Evolutionary conservation across 2,113 vertebrate genomes (phyloP), one percentile per base, ranked within the genome.

Genomic region (Lichenostomus cassidix): DNA sequence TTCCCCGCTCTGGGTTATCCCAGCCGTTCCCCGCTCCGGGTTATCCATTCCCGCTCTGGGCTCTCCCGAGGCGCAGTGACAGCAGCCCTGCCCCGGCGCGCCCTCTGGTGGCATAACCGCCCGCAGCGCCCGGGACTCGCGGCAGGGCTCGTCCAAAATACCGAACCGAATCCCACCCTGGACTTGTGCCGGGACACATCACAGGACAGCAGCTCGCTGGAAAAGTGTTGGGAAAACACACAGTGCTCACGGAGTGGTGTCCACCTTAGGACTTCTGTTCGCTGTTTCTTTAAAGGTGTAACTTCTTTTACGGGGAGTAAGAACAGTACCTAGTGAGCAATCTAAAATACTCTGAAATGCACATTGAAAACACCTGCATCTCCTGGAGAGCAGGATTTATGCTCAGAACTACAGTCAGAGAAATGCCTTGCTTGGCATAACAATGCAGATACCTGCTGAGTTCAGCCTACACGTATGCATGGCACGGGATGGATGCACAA

Each of bases 401-500:
- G 25, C 20, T 83, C 25, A 23, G 67, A 84, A 52, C 12, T 12
- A 15, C 50, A 31, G 46, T 7, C 29, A 37, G 31, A 82, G 62
- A 75, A 82, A 28, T 27, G 17, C 44, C 19, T 1, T 5, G 11
- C 50, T 75, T 19, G 46, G 75, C 12, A 27, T 55, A 53, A 46
- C 39, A 44, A 8, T 23, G 10, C 7, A 62, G 50, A 10, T 10
- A 44, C 12, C 33, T 8, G 31, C 18, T 47, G 12, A 24, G 59
- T 20, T 68, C 73, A 64, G 55, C 59, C 44, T 31, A 13, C 0
- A 2, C 25, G 47, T 44, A 33, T 11, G 14, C 17, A 7, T 1
- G 1, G 46, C 35, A 25, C 1, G 2, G 24, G 31, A 25, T 3
- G 28, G 50, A 59, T 3, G 8, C 5, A 47, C 5, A 1, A 28